Evolutionary conservation across 1,140 invertebrate genomes (phyloP).

Genomic region (Lordiphosa mommai): DNA sequence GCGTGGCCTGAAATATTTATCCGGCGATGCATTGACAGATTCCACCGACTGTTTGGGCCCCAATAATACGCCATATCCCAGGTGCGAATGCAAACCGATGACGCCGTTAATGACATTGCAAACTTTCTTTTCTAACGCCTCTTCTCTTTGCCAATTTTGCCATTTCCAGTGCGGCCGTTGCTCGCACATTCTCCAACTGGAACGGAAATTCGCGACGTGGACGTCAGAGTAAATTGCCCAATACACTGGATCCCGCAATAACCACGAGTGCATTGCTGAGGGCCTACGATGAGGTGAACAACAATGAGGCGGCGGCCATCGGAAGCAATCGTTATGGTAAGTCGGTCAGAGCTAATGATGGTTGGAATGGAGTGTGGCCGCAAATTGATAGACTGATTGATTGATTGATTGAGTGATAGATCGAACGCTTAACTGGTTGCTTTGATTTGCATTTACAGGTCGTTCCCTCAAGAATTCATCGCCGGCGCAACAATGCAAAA

Average conservation of each 20-base stretch:
- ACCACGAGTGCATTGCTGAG: slow-evolving; percentile 86
- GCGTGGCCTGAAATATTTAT: slow-evolving; percentile 87
- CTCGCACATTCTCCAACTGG: slow-evolving; percentile 82
- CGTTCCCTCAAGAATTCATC: slow-evolving; percentile 62
- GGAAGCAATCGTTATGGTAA: slow-evolving; percentile 76
- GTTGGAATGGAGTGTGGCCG: slow-evolving; percentile 18
- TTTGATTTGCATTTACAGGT: slow-evolving; percentile 40
- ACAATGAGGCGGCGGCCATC: slow-evolving; percentile 62
- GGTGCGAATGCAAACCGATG: slow-evolving; percentile 81
- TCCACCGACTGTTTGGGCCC: slow-evolving; percentile 88
- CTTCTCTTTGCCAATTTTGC: neutral
- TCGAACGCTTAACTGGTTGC: slow-evolving; percentile 16
- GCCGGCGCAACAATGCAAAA: slow-evolving; percentile 80
- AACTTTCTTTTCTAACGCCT: slow-evolving; percentile 69
- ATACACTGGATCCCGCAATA: slow-evolving; percentile 85
- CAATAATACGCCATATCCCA: slow-evolving; percentile 89
- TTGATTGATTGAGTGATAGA: slow-evolving; percentile 32
- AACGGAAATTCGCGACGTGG: slow-evolving; percentile 78
- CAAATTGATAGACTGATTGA: slow-evolving; percentile 9
- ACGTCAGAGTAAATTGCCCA: slow-evolving; percentile 79
- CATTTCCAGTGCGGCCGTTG: slow-evolving; percentile 82
- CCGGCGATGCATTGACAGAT: slow-evolving; percentile 91
- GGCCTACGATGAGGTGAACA: slow-evolving; percentile 82
- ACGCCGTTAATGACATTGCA: slow-evolving; percentile 15
- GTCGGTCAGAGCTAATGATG: slow-evolving; percentile 52